Evolutionary conservation across 2,888 invertebrate genomes (phyloP).

Genomic region (Epinotia ramella): DNA sequence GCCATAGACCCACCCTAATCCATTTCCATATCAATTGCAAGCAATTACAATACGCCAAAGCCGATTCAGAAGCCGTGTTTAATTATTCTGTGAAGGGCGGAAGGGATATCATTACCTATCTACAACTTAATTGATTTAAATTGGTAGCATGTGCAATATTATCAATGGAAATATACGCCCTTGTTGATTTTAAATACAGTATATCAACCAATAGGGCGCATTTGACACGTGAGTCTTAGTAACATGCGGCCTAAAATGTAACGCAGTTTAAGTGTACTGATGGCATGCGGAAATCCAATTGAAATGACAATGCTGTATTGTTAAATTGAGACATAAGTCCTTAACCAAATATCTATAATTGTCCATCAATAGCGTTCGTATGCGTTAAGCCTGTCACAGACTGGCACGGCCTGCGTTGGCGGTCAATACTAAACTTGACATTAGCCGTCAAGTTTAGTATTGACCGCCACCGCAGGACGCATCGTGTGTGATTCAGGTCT

Average conservation of each 20-base stretch:
- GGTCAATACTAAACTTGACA: no score
- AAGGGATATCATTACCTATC: not conserved
- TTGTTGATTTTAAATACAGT: not conserved
- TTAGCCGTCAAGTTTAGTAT: no score
- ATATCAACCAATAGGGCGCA: not conserved
- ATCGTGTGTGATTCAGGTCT: no score
- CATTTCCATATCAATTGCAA: slow-evolving; percentile 22
- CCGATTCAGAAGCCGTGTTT: not conserved
- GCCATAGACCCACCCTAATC: not conserved
- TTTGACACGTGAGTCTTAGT: not conserved
- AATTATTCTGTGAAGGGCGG: not conserved
- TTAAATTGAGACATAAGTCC: not conserved
- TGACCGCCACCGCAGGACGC: no score
- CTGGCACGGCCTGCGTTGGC: no score
- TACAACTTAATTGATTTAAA: no score
- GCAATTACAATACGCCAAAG: not conserved
- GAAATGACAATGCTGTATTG: not conserved
- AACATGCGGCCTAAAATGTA: not conserved
- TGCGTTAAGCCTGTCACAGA: no score
- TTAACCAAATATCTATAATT: no score
- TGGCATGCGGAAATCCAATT: not conserved
- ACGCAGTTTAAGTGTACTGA: not conserved
- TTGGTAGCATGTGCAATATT: not conserved
- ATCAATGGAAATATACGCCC: not conserved
- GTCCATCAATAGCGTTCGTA: no score